Conservation (phyloP, 2,113 vertebrate genomes). For the Bolborhynchus lineola region DNA sequence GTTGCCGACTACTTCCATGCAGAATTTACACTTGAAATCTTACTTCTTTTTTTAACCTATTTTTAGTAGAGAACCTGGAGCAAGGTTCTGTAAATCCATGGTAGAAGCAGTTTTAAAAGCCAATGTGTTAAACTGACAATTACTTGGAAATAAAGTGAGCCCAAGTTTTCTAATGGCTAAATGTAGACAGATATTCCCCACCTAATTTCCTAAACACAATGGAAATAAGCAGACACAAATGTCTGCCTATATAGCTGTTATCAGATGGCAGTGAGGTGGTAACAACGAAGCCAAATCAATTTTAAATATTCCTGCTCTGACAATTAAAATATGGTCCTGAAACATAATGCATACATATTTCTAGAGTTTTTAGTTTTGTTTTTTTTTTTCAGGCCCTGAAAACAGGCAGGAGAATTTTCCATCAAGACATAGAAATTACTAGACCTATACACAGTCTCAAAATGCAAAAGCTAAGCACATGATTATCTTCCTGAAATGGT, state of each 20-base stretch:
- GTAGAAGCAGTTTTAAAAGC: neutral
- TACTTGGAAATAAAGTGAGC: neutral
- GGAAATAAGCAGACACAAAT: neutral
- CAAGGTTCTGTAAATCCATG: neutral
- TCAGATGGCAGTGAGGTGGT: neutral
- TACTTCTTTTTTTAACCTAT: neutral
- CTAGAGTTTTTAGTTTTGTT: neutral
- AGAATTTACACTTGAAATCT: neutral
- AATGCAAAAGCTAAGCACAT: neutral
- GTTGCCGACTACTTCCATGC: neutral
- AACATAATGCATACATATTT: neutral
- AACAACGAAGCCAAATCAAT: neutral
- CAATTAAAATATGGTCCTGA: neutral
- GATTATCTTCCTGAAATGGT: neutral
- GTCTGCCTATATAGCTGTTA: neutral
- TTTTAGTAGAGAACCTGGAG: neutral
- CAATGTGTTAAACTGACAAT: neutral
- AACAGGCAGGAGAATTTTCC: neutral
- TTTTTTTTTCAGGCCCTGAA: neutral
- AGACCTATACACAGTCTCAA: neutral
- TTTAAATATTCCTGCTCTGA: neutral
- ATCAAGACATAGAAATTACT: neutral
- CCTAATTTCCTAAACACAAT: constrained; percentile 5
- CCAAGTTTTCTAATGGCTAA: neutral
- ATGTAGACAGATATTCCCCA: neutral